Evolutionary conservation across 1,140 invertebrate genomes (phyloP).

Genomic region (Neuroterus valhalla): DNA sequence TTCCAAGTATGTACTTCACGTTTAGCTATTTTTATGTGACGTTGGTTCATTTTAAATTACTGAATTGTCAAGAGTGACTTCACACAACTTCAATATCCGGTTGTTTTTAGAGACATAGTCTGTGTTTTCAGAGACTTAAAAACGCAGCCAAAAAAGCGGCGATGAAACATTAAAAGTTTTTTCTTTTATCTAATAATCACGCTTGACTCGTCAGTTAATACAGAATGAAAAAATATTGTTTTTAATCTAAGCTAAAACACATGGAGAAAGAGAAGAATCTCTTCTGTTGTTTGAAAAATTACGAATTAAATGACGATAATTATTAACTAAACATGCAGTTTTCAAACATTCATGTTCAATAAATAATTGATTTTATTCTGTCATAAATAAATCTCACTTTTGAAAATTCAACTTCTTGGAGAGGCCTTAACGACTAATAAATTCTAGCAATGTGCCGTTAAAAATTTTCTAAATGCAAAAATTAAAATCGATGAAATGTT

Average conservation of each 20-base stretch:
- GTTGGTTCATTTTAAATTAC: slow-evolving; percentile 7
- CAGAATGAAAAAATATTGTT: too few species aligned
- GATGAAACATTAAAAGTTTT: not conserved
- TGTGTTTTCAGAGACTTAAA: not conserved
- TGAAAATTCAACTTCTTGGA: not conserved
- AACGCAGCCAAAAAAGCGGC: not conserved
- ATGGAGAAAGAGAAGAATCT: too few species aligned
- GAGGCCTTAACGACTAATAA: too few species aligned
- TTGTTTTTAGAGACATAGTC: not conserved
- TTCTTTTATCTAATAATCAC: too few species aligned
- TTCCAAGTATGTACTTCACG: not conserved
- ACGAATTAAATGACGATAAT: too few species aligned
- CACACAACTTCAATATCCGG: not conserved
- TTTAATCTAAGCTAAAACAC: too few species aligned
- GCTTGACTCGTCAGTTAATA: too few species aligned
- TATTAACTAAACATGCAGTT: too few species aligned
- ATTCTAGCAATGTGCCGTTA: too few species aligned
- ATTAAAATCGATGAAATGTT: too few species aligned
- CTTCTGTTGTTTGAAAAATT: too few species aligned
- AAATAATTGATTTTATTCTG: slow-evolving; percentile 42
- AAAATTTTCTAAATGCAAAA: too few species aligned
- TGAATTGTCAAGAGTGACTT: not conserved
- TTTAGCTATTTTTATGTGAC: slow-evolving; percentile 5
- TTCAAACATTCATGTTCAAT: not conserved
- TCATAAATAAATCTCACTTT: slow-evolving; percentile 31